These are phyloP conservation scores for Ceramica pisi DNA, from an alignment of 2,888 invertebrate genomes.

Conservation along the genomic window DNA sequence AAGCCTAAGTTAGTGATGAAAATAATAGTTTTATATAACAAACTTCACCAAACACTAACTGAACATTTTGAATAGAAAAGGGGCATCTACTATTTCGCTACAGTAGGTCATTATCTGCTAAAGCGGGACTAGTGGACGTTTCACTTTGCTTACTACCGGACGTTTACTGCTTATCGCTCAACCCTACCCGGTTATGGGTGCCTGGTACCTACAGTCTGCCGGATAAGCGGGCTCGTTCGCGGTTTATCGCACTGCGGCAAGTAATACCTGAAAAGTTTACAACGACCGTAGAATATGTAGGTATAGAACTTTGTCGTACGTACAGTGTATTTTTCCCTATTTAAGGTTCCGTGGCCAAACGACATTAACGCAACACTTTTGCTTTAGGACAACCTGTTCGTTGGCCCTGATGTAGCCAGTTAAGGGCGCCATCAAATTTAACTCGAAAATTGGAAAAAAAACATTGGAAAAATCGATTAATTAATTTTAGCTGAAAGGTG, in stretches of 20 bases:
- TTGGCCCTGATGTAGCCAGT: neutral
- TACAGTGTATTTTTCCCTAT: neutral
- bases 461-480: too few relatives aligned
- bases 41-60: neutral
- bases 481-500: neutral
- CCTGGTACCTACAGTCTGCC: constrained; percentile 22
- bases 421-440: too few relatives aligned
- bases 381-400: neutral
- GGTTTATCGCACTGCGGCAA: constrained; percentile 40
- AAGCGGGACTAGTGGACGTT: constrained; percentile 16
- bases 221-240: constrained; percentile 33
- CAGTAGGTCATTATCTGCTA: constrained; percentile 29
- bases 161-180: constrained; percentile 48
- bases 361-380: neutral
- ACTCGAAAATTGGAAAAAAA: too few relatives aligned
- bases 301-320: neutral
- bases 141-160: constrained; percentile 39
- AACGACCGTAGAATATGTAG: neutral
- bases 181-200: constrained; percentile 28
- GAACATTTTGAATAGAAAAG: neutral
- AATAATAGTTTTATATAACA: neutral
- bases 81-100: constrained; percentile 18
- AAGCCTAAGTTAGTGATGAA: neutral
- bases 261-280: constrained; percentile 8
- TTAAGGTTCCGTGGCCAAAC: neutral